These are phyloP conservation scores for Otocyon megalotis DNA, from an alignment of 2,113 vertebrate species.

Conservation along the genomic window DNA sequence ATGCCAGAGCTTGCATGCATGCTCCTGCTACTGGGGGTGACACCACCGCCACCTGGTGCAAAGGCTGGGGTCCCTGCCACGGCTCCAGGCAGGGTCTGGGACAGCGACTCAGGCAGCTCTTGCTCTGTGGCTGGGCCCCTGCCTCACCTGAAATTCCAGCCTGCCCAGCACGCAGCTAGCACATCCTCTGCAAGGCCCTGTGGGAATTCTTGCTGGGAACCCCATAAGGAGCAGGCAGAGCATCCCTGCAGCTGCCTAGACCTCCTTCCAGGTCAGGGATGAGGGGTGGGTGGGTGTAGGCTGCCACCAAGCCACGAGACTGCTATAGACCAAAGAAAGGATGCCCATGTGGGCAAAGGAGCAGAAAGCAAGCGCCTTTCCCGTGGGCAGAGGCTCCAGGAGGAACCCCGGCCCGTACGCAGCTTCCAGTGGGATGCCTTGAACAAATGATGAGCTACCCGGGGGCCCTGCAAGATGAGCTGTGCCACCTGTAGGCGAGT, in stretches of 20 bases:
- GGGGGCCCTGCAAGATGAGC: background rate
- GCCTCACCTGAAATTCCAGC: background rate
- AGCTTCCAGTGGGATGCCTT: background rate
- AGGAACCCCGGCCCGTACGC: background rate
- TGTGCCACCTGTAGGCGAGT: background rate
- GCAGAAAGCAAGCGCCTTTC: background rate
- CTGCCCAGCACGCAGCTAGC: fast-evolving
- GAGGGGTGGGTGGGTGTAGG: background rate
- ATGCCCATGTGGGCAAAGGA: background rate
- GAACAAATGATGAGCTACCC: background rate
- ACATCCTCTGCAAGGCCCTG: background rate
- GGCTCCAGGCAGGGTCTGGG: background rate
- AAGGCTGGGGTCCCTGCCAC: no score
- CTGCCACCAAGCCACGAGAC: background rate
- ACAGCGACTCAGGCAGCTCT: background rate
- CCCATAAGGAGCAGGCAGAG: background rate
- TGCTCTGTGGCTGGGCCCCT: fast-evolving
- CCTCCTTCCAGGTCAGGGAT: background rate
- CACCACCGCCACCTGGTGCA: fast-evolving
- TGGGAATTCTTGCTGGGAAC: background rate
- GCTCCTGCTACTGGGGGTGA: background rate
- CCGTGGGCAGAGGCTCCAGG: background rate
- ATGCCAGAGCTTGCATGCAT: background rate
- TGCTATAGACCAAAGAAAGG: background rate
- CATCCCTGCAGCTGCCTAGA: background rate